A percentile compares a stretch with the other conserved stretches of the same genome.
phyloP scores from a whole-genome alignment of 1,140 invertebrate species.

The Vollenhovia emeryi region DNA sequence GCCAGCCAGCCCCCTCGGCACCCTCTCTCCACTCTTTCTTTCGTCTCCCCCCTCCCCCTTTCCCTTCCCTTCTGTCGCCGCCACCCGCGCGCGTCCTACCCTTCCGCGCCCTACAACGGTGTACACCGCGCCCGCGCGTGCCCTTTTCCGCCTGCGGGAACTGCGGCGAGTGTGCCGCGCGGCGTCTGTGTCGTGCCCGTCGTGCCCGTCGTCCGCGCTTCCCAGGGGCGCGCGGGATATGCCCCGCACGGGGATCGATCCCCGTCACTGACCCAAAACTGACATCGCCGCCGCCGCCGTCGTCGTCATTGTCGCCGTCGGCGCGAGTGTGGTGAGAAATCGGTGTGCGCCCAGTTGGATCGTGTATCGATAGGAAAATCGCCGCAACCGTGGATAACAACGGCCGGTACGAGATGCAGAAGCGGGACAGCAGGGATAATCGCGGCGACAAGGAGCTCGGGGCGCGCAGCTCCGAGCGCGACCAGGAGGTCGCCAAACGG shows the following conservation, averaged over 20 bases:
- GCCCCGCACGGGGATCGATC: constrained; percentile 70
- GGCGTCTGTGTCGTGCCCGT: constrained; percentile 7
- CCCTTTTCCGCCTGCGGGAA: constrained; percentile 63
- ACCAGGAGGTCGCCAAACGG: constrained; percentile 79
- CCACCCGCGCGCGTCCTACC: constrained; percentile 65
- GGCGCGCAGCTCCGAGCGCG: constrained; percentile 73
- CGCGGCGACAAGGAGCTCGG: constrained; percentile 78
- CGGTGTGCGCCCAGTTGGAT: constrained; percentile 19
- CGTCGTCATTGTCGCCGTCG: background rate
- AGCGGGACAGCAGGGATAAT: constrained; percentile 78
- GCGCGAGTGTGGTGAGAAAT: constrained; percentile 1
- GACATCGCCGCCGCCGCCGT: background rate
- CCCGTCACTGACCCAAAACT: constrained; percentile 50
- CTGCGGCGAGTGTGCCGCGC: constrained; percentile 58
- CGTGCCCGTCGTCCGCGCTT: constrained; percentile 28
- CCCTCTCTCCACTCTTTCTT: background rate
- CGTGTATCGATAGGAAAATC: constrained; percentile 19
- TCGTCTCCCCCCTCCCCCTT: background rate
- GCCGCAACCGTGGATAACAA: constrained; percentile 59
- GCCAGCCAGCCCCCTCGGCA: constrained; percentile 45
- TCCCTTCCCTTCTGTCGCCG: background rate
- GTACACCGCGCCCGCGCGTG: constrained; percentile 56
- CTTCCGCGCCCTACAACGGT: constrained; percentile 61
- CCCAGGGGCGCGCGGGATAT: constrained; percentile 54
- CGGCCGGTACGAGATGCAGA: constrained; percentile 79